A percentile compares a stretch with the other conserved stretches of the same genome.
phyloP scores from a whole-genome alignment of 2,113 vertebrate genomes.

The Meles meles region DNA sequence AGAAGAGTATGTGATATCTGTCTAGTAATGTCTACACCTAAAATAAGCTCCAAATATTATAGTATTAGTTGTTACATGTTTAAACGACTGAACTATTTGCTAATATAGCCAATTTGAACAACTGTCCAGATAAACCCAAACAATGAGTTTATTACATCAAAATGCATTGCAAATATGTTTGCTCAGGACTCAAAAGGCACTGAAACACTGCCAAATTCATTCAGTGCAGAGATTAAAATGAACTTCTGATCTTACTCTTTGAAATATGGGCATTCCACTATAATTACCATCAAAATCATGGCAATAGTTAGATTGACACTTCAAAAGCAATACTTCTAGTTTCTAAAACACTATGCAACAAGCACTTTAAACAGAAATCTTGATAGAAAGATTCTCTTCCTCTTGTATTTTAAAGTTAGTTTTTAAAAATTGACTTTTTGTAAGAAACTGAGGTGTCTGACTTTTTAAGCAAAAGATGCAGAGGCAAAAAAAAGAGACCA shows the following conservation, averaged over 20 bases:
- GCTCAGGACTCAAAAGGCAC: neutral
- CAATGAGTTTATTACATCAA: slow-evolving; percentile 25
- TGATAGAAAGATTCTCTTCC: slow-evolving; percentile 1
- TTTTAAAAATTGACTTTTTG: neutral
- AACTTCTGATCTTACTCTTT: slow-evolving; percentile 69
- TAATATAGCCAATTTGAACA: neutral
- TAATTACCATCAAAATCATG: slow-evolving; percentile 63
- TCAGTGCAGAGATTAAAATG: slow-evolving; percentile 46
- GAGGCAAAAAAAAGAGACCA: neutral
- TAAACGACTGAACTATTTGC: neutral
- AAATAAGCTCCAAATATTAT: neutral
- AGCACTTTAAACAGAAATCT: slow-evolving; percentile 3
- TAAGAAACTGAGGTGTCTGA: neutral
- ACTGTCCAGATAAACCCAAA: neutral
- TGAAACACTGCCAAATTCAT: slow-evolving; percentile 26
- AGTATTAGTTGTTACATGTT: neutral
- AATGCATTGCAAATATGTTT: slow-evolving; percentile 27
- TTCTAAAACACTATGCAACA: slow-evolving; percentile 42
- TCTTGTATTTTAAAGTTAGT: slow-evolving; percentile 5
- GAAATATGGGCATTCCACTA: slow-evolving; percentile 53
- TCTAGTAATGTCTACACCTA: neutral
- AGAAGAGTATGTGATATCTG: neutral
- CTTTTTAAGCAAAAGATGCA: slow-evolving; percentile 23
- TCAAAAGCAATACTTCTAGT: slow-evolving; percentile 59
- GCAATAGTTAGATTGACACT: slow-evolving; percentile 59